These are phyloP conservation scores for Nomada fabriciana DNA, from an alignment of 2,888 invertebrate species.

Conservation along the genomic window DNA sequence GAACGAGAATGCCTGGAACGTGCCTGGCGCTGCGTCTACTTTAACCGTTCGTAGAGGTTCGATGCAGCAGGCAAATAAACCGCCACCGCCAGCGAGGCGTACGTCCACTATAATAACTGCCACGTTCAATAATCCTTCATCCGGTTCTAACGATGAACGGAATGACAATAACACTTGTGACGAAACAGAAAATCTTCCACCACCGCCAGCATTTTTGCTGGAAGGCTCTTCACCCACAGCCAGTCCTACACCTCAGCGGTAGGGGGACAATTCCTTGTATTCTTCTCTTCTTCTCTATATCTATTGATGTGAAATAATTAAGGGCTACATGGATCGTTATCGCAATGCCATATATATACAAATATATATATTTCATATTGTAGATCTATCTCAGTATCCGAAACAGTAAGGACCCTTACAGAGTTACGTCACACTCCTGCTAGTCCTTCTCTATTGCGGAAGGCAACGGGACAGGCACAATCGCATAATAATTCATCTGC, in stretches of 20 bases:
- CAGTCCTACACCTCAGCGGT: conserved; percentile 81
- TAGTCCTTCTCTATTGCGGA: conserved; percentile 90
- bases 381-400: conserved; percentile 88
- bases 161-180: conserved; percentile 67
- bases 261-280: conserved; percentile 31
- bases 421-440: conserved; percentile 94
- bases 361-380: conserved; percentile 29
- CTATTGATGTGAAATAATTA: not conserved
- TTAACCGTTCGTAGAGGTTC: conserved; percentile 87
- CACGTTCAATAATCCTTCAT: conserved; percentile 48
- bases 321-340: not conserved
- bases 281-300: not conserved
- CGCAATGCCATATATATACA: not conserved
- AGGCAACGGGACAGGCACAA: conserved; percentile 74
- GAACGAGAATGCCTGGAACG: conserved; percentile 75
- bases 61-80: conserved; percentile 88
- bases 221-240: conserved; percentile 85
- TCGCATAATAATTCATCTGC: conserved; percentile 60
- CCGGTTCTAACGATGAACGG: conserved; percentile 67
- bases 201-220: conserved; percentile 92
- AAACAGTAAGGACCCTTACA: conserved; percentile 94
- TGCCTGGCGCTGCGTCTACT: conserved; percentile 73
- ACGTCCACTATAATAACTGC: conserved; percentile 88
- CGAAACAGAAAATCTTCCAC: conserved; percentile 88
- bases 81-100: conserved; percentile 91